Evolutionary conservation across 2,797 vertebrate genomes (phyloP).

Genomic region (Poecile montanus): DNA sequence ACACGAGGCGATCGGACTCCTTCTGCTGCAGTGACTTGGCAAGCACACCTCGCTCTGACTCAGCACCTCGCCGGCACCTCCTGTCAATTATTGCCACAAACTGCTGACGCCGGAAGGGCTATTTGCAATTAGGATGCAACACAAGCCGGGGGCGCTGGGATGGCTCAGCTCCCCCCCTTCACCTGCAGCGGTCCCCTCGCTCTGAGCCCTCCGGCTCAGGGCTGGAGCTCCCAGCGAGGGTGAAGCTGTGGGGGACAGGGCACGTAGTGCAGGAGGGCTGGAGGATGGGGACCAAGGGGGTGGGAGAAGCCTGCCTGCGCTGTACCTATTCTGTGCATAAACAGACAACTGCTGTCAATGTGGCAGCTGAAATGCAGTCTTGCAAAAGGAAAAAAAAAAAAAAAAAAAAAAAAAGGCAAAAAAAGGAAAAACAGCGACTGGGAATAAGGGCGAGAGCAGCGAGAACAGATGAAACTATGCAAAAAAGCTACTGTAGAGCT

Average conservation of each 20-base stretch:
- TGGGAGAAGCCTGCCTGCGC: neutral
- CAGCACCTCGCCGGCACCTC: constrained; percentile 71
- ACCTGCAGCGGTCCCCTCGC: neutral
- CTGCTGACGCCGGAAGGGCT: constrained; percentile 61
- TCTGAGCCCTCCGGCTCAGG: neutral
- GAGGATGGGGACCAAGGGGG: neutral
- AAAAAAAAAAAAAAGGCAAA: neutral
- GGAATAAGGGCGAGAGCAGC: neutral
- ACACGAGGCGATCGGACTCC: constrained; percentile 34
- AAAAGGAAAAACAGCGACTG: neutral
- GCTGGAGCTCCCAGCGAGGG: neutral
- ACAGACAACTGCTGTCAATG: neutral
- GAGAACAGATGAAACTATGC: neutral
- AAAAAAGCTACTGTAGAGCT: neutral
- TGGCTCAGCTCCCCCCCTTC: neutral
- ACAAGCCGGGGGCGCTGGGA: neutral
- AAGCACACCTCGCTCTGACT: constrained; percentile 70
- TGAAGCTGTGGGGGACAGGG: neutral
- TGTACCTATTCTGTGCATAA: neutral
- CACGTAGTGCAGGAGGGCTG: neutral
- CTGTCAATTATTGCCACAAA: constrained; percentile 70
- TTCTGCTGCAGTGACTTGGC: constrained; percentile 77
- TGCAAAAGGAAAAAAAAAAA: neutral
- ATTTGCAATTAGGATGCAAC: constrained; percentile 54
- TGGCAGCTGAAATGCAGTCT: neutral